These are phyloP conservation scores for Andricus grossulariae DNA, from an alignment of 1,140 invertebrate species.

Conservation along the genomic window DNA sequence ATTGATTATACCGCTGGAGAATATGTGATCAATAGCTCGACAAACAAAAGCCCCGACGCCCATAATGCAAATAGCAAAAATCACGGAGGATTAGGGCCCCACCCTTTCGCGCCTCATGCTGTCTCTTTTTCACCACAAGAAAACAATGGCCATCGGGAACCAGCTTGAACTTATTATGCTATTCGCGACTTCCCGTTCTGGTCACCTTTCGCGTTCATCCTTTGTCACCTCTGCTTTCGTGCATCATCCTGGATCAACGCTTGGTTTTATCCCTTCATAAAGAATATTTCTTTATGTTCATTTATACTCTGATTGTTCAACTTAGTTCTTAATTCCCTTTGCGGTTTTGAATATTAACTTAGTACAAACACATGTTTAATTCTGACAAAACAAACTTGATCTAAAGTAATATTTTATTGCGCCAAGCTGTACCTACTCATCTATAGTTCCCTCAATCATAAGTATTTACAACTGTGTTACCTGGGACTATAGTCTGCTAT, in stretches of 20 bases:
- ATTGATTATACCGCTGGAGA: constrained; percentile 75
- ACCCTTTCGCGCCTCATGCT: constrained; percentile 19
- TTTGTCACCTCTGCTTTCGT: constrained; percentile 38
- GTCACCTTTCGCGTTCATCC: constrained; percentile 40
- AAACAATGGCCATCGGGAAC: constrained; percentile 55
- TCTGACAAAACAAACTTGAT: constrained; percentile 20
- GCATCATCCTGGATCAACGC: constrained; percentile 16
- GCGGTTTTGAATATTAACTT: no score
- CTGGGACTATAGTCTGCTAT: background rate
- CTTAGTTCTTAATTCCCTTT: no score
- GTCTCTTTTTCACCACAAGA: constrained; percentile 44
- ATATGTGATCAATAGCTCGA: constrained; percentile 76
- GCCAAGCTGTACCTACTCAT: background rate
- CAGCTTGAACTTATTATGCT: constrained; percentile 45
- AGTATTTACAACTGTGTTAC: background rate
- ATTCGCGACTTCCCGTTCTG: constrained; percentile 45
- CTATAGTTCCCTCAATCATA: constrained; percentile 10
- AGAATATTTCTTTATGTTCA: background rate
- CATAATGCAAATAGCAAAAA: constrained; percentile 72
- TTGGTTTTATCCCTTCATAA: constrained; percentile 45
- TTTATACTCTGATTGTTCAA: background rate
- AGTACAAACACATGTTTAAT: background rate
- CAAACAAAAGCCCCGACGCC: constrained; percentile 70
- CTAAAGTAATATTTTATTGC: background rate
- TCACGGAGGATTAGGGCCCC: constrained; percentile 59